Evolutionary conservation across 2,113 vertebrate species (phyloP).

Genomic region (Gorilla gorilla): DNA sequence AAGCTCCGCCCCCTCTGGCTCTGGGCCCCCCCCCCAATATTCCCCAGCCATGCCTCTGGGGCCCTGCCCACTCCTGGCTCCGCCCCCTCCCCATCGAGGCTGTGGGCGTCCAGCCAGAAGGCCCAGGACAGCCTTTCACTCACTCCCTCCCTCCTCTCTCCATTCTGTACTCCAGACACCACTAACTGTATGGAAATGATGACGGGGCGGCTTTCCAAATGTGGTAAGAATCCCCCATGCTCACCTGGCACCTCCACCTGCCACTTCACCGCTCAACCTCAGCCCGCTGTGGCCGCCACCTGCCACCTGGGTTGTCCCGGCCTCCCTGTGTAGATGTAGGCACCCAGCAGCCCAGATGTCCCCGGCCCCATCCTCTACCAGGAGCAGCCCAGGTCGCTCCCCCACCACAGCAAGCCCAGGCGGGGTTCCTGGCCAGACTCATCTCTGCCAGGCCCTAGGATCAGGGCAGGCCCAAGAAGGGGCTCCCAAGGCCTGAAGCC

Average conservation of each 20-base stretch:
- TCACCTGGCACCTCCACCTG: constrained; percentile 77
- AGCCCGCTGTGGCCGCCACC: background rate
- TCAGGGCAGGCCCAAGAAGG: background rate
- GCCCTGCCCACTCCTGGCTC: background rate
- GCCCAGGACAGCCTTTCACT: constrained; percentile 75
- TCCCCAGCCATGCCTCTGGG: background rate
- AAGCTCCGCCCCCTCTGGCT: background rate
- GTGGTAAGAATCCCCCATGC: constrained; percentile 91
- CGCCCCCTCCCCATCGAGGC: background rate
- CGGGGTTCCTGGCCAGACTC: background rate
- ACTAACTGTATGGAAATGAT: constrained; percentile 92
- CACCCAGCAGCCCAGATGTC: background rate
- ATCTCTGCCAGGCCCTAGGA: background rate
- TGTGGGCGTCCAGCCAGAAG: background rate
- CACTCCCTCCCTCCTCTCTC: constrained; percentile 86
- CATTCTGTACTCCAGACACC: constrained; percentile 89
- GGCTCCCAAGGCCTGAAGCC: background rate
- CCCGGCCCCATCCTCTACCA: background rate
- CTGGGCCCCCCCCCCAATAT: background rate
- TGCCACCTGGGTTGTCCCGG: background rate
- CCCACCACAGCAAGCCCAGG: background rate
- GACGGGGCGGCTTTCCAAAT: constrained; percentile 94
- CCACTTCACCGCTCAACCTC: constrained; percentile 42
- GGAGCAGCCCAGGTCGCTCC: background rate
- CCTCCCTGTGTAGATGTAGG: background rate